Conservation (phyloP, 2,888 invertebrate genomes). For the Nymphalis polychloros region DNA sequence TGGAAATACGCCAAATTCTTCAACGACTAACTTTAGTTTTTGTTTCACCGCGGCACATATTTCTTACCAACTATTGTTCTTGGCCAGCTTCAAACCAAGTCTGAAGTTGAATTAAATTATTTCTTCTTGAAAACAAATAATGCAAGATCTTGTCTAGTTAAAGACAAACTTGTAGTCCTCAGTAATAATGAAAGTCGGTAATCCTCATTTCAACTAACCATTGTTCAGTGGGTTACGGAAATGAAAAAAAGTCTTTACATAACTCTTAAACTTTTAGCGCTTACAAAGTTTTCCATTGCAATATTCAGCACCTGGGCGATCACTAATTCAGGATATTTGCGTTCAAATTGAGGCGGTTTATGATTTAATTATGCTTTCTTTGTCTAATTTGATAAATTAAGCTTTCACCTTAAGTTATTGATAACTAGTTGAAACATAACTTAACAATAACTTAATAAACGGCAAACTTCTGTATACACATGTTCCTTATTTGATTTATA, state of each 20-base stretch:
- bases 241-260: constrained; percentile 28
- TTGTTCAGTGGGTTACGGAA: constrained; percentile 19
- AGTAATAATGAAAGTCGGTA: constrained; percentile 21
- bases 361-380: constrained; percentile 11
- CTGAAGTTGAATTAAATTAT: constrained; percentile 11
- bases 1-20: constrained; percentile 30
- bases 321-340: not conserved
- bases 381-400: not conserved
- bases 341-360: constrained; percentile 3
- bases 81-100: not conserved
- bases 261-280: constrained; percentile 28
- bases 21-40: constrained; percentile 19
- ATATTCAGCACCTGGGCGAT: constrained; percentile 24
- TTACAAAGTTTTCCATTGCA: constrained; percentile 27
- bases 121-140: constrained; percentile 6
- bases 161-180: constrained; percentile 10
- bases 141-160: constrained; percentile 4
- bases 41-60: constrained; percentile 20
- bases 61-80: constrained; percentile 14
- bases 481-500: not conserved
- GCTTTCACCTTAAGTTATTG: not conserved
- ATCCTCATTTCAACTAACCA: constrained; percentile 13
- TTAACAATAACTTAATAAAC: not conserved
- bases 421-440: not conserved
- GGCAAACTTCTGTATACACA: constrained; percentile 3